Percentiles rank a stretch among this genome's conserved stretches.
These are phyloP conservation scores for Dipodomys stephensi DNA, from an alignment of 2,113 vertebrate species.

Conservation along the genomic window DNA sequence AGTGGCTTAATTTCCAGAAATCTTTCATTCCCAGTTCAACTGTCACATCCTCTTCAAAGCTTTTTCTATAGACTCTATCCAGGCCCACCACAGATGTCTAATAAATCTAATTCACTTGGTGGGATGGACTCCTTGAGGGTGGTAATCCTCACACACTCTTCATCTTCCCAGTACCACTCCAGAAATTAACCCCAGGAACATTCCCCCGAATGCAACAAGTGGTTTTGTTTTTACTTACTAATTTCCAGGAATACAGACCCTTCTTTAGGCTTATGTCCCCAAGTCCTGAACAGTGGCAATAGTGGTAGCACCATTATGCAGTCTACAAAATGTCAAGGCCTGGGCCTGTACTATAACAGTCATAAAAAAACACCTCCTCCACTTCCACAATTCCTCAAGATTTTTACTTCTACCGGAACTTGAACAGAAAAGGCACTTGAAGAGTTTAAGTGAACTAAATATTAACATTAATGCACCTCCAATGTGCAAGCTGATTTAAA, in stretches of 20 bases:
- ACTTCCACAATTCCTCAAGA: slow-evolving; percentile 2
- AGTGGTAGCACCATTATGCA: slow-evolving; percentile 25
- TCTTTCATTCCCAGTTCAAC: slow-evolving; percentile 21
- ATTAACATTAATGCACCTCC: slow-evolving; percentile 64
- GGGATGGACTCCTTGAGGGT: not conserved
- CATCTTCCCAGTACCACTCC: not conserved
- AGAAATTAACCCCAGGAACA: slow-evolving; percentile 11
- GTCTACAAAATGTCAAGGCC: slow-evolving; percentile 20
- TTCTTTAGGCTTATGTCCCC: slow-evolving; percentile 15
- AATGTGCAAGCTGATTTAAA: slow-evolving; percentile 65
- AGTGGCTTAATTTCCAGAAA: not conserved
- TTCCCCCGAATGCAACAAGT: not conserved
- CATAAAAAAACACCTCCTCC: not conserved
- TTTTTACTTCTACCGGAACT: slow-evolving; percentile 13
- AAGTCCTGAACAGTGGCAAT: slow-evolving; percentile 4
- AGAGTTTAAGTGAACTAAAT: slow-evolving; percentile 63
- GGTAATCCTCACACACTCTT: not conserved
- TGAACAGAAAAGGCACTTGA: slow-evolving; percentile 53
- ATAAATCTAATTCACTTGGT: not conserved
- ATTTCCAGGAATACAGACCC: not conserved
- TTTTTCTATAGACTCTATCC: not conserved
- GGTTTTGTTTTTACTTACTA: not conserved
- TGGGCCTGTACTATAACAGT: not conserved
- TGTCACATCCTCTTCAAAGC: not conserved
- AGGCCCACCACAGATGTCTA: not conserved